Evolutionary conservation across 2,113 vertebrate genomes (phyloP), one percentile per base, ranked within the genome.

Genomic region (Silurus asotus): DNA sequence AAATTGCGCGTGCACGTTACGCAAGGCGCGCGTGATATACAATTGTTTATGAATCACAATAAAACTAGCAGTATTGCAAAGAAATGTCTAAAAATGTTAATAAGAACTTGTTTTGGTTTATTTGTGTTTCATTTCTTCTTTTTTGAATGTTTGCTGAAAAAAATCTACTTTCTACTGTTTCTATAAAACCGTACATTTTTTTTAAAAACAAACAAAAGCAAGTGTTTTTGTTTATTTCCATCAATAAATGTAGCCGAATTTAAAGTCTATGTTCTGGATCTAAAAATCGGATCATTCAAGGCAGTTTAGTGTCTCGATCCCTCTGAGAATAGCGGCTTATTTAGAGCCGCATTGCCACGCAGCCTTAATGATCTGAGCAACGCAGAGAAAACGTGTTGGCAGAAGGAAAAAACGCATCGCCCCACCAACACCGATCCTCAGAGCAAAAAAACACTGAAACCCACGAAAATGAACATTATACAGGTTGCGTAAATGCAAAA

Each of bases 291-390:
- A 37, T 19, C 58, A 70, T 55, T 75, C 67, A 58, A 23, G 56
- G 76, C 55, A 76, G 45, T 56, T 70, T 70, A 83, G 69, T 20
- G 37, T 37, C 4, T 82, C 74, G 82, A 87, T 70, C 85, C 88
- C 88, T 89, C 76, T 81, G 88, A 89, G 88, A 89, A 89, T 89
- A 67, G 76, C 48, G 58, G 56, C 88, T 87, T 74, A 77, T 87
- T 84, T 78, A 81, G 78, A 80, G 88, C 62, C 85, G 78, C 78
- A 72, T 81, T 56, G 75, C 80, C 80, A 87, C 88, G 88, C 83
- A 85, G 85, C 83, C 86, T 87, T 83, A 83, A 70, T 78, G 51
- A 86, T 76, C 83, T 37, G 82, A 82, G 87, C 87, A 84, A 37
- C 81, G 87, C 84, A 83, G 64, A 0, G 62, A 86, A 86, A 86